Conservation (phyloP, 1,140 invertebrate species). For the Pseudomyrmex concolor region DNA sequence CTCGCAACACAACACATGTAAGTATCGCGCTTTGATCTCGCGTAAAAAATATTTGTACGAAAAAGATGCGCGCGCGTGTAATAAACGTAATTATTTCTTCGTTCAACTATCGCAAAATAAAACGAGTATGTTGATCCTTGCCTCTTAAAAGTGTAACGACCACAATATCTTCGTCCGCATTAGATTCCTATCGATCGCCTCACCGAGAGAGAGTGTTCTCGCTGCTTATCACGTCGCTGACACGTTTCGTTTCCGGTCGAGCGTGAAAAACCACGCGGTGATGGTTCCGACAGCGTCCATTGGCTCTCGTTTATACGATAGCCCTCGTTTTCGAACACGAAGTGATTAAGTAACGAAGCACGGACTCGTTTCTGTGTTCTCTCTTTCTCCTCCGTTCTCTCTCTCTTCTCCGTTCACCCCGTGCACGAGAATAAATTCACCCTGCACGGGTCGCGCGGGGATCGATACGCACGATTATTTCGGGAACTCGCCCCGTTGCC, state of each 20-base stretch:
- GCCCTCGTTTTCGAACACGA: conserved; percentile 68
- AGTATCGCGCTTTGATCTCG: neutral
- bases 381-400: conserved; percentile 5
- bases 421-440: conserved; percentile 76
- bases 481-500: conserved; percentile 73
- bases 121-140: no score
- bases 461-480: conserved; percentile 78
- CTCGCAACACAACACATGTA: neutral
- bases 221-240: neutral
- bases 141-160: no score
- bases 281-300: conserved; percentile 44
- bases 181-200: neutral
- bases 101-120: no score
- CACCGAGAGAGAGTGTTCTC: neutral
- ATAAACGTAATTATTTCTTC: no score
- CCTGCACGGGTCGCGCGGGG: conserved; percentile 70
- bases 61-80: no score
- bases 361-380: conserved; percentile 51
- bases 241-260: conserved; percentile 12
- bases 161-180: neutral
- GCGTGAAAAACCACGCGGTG: conserved; percentile 49
- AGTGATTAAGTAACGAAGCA: conserved; percentile 73
- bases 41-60: no score
- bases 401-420: conserved; percentile 56
- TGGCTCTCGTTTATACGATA: conserved; percentile 46